A percentile compares a stretch with the other conserved stretches of the same genome.
phyloP scores from a whole-genome alignment of 1,140 invertebrate genomes.

The Scaptodrosophila lebanonensis region DNA sequence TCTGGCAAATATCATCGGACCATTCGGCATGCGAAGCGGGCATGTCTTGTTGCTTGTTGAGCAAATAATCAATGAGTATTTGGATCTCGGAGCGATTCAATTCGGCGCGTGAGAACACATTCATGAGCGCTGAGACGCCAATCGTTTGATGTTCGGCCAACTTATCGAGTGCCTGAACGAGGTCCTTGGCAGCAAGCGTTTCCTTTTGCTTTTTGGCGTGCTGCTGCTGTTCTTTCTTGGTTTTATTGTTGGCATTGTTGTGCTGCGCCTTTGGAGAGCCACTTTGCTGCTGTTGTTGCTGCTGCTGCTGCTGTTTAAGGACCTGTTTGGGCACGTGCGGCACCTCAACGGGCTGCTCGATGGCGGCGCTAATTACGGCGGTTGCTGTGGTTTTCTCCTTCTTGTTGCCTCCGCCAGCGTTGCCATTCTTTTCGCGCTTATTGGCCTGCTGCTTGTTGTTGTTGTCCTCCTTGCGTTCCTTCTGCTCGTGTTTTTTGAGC shows the following conservation, averaged over 20 bases:
- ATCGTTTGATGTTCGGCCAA: conserved; percentile 60
- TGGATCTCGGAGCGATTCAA: conserved; percentile 91
- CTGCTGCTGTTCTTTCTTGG: conserved; percentile 55
- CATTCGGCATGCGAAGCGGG: conserved; percentile 87
- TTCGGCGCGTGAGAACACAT: conserved; percentile 86
- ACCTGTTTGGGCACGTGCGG: conserved; percentile 61
- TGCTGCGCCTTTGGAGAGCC: conserved; percentile 65
- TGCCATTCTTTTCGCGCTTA: conserved; percentile 62
- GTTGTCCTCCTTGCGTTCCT: conserved; percentile 66
- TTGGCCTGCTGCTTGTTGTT: conserved; percentile 48
- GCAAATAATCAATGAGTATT: conserved; percentile 89
- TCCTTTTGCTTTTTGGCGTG: conserved; percentile 64
- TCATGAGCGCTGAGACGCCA: conserved; percentile 82
- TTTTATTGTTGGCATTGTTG: conserved; percentile 52
- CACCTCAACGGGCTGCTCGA: conserved; percentile 37
- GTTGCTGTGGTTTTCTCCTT: conserved; percentile 35
- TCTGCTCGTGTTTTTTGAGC: conserved; percentile 77
- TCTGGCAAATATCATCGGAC: conserved; percentile 91
- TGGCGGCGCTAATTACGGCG: conserved; percentile 22
- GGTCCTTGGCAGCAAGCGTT: conserved; percentile 51
- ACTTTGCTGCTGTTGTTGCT: conserved; percentile 58
- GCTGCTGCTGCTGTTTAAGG: conserved; percentile 63
- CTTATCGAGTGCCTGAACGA: conserved; percentile 58
- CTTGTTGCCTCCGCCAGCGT: conserved; percentile 76
- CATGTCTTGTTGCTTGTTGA: conserved; percentile 91